A percentile compares a stretch with the other conserved stretches of the same genome.
These are phyloP conservation scores for Drosophila austrosaltans DNA, from an alignment of 2,888 invertebrate genomes.

Conservation along the genomic window DNA sequence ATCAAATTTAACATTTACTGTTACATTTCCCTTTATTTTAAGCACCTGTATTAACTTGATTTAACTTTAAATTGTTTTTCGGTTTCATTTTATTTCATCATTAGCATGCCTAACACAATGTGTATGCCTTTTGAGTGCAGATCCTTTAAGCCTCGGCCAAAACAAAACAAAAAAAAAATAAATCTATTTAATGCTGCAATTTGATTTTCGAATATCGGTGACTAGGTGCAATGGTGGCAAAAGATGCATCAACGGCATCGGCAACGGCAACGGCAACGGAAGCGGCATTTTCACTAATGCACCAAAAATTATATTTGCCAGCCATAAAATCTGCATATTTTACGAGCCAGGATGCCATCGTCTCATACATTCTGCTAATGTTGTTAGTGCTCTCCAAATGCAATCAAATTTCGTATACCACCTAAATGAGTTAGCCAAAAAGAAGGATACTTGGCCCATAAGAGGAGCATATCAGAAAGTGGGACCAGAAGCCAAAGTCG, in stretches of 20 bases:
- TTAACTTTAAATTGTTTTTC: background rate
- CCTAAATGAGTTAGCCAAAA: constrained; percentile 57
- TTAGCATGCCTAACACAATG: background rate
- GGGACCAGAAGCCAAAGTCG: background rate
- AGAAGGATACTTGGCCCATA: background rate
- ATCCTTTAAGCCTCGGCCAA: constrained; percentile 11
- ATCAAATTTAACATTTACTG: too few relatives aligned
- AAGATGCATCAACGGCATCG: background rate
- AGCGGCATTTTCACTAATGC: constrained; percentile 49
- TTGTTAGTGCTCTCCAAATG: constrained; percentile 16
- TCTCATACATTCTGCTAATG: constrained; percentile 1
- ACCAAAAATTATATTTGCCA: constrained; percentile 59
- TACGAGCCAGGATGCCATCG: constrained; percentile 21
- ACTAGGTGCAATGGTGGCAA: constrained; percentile 16
- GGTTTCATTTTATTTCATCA: background rate
- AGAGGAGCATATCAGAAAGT: background rate
- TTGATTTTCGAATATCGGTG: constrained; percentile 48
- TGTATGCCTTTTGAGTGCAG: background rate
- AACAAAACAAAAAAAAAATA: background rate
- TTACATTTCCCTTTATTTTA: too few relatives aligned
- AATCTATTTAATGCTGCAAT: constrained; percentile 8
- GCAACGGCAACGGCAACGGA: background rate
- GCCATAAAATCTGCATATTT: constrained; percentile 63
- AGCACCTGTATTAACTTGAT: background rate
- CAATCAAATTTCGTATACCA: constrained; percentile 66